Base-by-base conservation (phyloP, 2,797 vertebrate species). In the Lateolabrax maculatus region DNA sequence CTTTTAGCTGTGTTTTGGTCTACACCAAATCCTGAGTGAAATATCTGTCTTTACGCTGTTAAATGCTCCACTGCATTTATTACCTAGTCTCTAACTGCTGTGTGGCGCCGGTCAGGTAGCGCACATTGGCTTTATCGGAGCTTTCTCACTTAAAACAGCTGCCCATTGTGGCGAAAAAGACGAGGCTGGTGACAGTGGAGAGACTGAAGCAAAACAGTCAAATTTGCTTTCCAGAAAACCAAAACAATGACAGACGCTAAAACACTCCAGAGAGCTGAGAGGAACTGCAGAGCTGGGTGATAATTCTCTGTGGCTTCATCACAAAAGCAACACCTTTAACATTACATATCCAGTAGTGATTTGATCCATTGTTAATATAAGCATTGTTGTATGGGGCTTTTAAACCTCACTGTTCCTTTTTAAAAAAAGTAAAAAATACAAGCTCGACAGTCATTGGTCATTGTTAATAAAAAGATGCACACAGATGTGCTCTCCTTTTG, bases 401-500 rank as follows among this genome's bases (percentile, higher is more conserved):
- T 60, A 72, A 66, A 34, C 11, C 2, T 29, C 43, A 36, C 0
- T 58, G 3, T 37, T 75, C n/a, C 27, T 67, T 57, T 69, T 19
- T n/a, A n/a, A n/a, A n/a, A 19, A 60, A 61, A 68, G 58, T 29
- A 41, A 31, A 64, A 36, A 60, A 37, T 48, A 5, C 49, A 37
- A n/a, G 15, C 29, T 71, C 3, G 56, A 25, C 16, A 44, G 52
- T 74, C 66, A 39, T 34, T 44, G 34, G 72, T 61, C 37, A 76
- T 63, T 81, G 72, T 83, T 68, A 8, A 60, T 71, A 71, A 61
- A 77, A 25, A 4, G 53, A 69, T 58, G 52, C 39, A 46, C n/a
- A 62, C 23, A 79, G 51, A 87, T 78, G 48, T 71, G 66, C 37
- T 81, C 52, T 67, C 52, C 76, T 91, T n/a, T 85, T 87, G 82